Conservation (phyloP, 1,140 invertebrate species). For the Brachionus asplanchnoidis region DNA sequence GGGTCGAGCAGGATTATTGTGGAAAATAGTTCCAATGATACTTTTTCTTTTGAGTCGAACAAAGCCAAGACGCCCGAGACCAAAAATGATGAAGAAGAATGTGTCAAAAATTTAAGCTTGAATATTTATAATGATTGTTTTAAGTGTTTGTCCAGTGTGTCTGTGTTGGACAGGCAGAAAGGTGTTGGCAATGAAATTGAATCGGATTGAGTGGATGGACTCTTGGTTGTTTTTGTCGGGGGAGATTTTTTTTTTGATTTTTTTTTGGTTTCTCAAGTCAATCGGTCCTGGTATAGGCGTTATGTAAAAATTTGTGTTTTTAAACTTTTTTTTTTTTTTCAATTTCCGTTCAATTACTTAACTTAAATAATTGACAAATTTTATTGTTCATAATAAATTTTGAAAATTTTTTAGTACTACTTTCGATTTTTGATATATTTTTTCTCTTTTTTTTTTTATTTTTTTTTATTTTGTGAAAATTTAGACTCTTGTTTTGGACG, state of each 20-base stretch:
- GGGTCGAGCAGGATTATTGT: background rate
- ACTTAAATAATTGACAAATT: background rate
- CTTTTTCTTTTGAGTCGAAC: background rate
- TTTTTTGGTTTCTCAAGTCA: background rate
- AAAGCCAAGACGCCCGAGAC: background rate
- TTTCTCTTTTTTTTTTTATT: background rate
- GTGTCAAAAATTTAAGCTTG: background rate
- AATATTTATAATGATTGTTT: conserved; percentile 40
- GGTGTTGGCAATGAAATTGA: background rate
- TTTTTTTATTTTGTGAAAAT: background rate
- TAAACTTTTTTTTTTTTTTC: background rate
- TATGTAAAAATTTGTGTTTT: background rate
- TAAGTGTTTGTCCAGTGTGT: conserved; percentile 18
- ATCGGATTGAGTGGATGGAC: background rate
- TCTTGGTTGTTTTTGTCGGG: background rate
- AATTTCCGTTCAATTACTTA: background rate
- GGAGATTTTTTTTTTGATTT: background rate
- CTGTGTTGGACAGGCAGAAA: background rate
- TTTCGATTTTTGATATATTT: background rate
- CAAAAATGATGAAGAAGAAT: conserved; percentile 17
- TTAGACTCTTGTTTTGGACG: background rate
- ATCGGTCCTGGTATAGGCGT: background rate
- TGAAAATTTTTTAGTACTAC: background rate
- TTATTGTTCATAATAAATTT: background rate
- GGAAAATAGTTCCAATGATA: background rate